Base-by-base conservation (phyloP, 1,140 invertebrate genomes). In the Magallana gigas region DNA sequence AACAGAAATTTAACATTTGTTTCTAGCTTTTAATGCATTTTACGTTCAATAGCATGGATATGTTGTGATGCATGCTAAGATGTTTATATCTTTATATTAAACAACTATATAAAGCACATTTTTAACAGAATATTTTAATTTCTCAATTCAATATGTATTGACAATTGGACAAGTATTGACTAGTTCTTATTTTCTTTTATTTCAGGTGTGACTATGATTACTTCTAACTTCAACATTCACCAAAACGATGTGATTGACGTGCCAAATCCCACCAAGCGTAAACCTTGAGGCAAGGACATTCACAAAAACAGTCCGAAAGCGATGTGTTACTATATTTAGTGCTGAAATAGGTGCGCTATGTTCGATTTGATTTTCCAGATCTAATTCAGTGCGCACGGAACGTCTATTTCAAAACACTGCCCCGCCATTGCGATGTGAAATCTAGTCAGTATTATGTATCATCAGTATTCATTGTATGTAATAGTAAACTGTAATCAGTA, bases 371-470 rank as follows among this genome's bases (percentile, higher is more conserved):
- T 76, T 76, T 76, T 76, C 68, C 68, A 9, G 23, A 29, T 36
- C 68, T 76, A 76, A 8, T 29, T 29, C 23, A 29, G 8, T 76
- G 23, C 11, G 23, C 18, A 4, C 12, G 36, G 0, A 4, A 8
- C 8, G 23, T 48, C 36, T 48, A 48, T 48, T 48, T 48, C 36
- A 48, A 48, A 71, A 71, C 64, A 23, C 18, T 71, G 64, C 18
- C 0, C 36, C 23, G 36, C 68, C 5, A 23, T 76, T 76, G 60
- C n/a, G 60, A 62, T 62, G 60, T 62, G 14, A 62, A 1, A 12
- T 76, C 68, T 76, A 76, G 68, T 76, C 68, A 76, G 68, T 76
- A 76, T 76, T 76, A 76, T 76, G 18, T 76, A 76, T 76, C 8
- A 76, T 11, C 68, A 76, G 68, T 76, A 76, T 76, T 76, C 36